Conservation (phyloP, 2,888 invertebrate genomes). For the Cloeon dipterum region DNA sequence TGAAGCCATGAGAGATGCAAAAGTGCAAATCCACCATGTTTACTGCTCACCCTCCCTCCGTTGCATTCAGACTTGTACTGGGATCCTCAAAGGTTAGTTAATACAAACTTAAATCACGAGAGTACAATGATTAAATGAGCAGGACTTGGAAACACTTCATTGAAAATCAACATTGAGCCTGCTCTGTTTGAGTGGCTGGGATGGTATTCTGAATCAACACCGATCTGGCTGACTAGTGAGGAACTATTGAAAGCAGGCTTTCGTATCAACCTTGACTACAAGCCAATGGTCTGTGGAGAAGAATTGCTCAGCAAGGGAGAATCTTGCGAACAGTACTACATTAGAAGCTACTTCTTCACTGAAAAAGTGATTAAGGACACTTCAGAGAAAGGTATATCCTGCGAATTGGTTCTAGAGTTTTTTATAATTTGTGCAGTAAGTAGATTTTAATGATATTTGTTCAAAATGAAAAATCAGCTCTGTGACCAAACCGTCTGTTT, state of each 20-base stretch:
- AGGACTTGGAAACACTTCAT: slow-evolving; percentile 23
- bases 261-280: slow-evolving; percentile 47
- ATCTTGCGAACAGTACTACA: slow-evolving; percentile 40
- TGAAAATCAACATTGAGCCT: slow-evolving; percentile 51
- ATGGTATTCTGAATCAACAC: slow-evolving; percentile 63
- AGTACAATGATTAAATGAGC: slow-evolving; percentile 2
- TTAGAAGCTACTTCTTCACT: slow-evolving; percentile 31
- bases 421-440: slow-evolving; percentile 4
- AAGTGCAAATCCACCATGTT: slow-evolving; percentile 43
- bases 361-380: slow-evolving; percentile 29
- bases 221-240: slow-evolving; percentile 50
- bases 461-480: background rate
- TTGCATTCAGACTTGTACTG: slow-evolving; percentile 63
- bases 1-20: slow-evolving; percentile 51
- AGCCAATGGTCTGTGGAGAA: slow-evolving; percentile 28
- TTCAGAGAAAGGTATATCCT: slow-evolving; percentile 17
- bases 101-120: background rate
- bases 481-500: background rate
- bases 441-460: background rate
- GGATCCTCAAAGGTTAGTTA: slow-evolving; percentile 22
- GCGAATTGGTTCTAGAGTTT: slow-evolving; percentile 1
- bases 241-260: slow-evolving; percentile 52
- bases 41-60: slow-evolving; percentile 77
- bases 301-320: slow-evolving; percentile 30
- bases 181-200: slow-evolving; percentile 84